These are phyloP conservation scores for Tenthredo amoena DNA, from an alignment of 2,888 invertebrate genomes.

Conservation along the genomic window DNA sequence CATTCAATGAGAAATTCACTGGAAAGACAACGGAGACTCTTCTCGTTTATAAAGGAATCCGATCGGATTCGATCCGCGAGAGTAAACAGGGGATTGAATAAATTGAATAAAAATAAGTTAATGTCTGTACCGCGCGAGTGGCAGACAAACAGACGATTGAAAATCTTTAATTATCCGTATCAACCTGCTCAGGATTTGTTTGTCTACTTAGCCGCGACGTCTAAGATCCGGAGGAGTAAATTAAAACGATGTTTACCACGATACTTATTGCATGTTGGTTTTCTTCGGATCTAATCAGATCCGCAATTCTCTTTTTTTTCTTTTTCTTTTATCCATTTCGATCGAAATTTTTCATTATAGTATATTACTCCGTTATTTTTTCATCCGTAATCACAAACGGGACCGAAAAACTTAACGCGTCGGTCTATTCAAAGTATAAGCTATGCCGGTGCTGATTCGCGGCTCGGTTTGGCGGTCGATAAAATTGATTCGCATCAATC, in stretches of 20 bases:
- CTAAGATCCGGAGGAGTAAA: slow-evolving; percentile 59
- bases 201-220: slow-evolving; percentile 31
- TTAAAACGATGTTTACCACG: slow-evolving; percentile 73
- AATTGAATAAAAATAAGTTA: slow-evolving; percentile 29
- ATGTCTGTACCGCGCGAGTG: slow-evolving; percentile 58
- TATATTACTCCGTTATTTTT: too few species aligned
- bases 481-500: slow-evolving; percentile 44
- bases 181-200: slow-evolving; percentile 34
- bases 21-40: background rate
- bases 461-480: slow-evolving; percentile 45
- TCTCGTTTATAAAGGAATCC: background rate
- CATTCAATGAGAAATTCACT: background rate
- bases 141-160: slow-evolving; percentile 67
- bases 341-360: background rate
- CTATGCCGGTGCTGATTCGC: slow-evolving; percentile 41
- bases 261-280: slow-evolving; percentile 62
- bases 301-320: background rate
- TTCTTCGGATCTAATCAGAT: slow-evolving; percentile 19
- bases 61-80: background rate
- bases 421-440: slow-evolving; percentile 51
- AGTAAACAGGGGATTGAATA: slow-evolving; percentile 12
- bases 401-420: background rate
- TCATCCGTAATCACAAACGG: too few species aligned
- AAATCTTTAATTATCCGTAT: slow-evolving; percentile 67
- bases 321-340: background rate